Percentiles rank a stretch among this genome's conserved stretches.
phyloP scores from a whole-genome alignment of 2,113 vertebrate species.

The Raphicerus campestris region DNA sequence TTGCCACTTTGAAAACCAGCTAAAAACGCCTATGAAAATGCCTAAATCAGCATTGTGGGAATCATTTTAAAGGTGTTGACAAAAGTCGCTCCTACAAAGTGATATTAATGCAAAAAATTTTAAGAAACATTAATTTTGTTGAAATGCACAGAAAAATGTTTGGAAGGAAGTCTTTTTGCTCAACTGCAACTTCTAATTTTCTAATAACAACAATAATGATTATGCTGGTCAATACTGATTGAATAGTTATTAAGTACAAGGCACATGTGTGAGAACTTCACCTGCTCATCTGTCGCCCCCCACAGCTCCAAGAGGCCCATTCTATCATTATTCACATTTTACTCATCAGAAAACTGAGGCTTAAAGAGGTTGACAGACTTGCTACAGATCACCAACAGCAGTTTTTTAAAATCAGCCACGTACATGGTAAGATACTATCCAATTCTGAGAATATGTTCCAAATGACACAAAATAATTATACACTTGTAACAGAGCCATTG shows the following conservation, averaged over 20 bases:
- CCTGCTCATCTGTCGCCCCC: no score
- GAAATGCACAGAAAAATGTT: not conserved
- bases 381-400: not conserved
- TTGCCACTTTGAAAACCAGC: conserved; percentile 52
- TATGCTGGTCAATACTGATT: no score
- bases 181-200: not conserved
- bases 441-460: not conserved
- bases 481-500: not conserved
- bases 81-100: conserved; percentile 32
- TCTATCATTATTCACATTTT: not conserved
- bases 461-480: not conserved
- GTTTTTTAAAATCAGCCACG: not conserved
- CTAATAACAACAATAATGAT: not conserved
- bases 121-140: conserved; percentile 2
- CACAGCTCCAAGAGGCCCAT: not conserved
- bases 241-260: accelerated
- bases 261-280: accelerated
- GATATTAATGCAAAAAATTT: conserved; percentile 42
- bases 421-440: not conserved
- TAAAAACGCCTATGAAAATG: conserved; percentile 54
- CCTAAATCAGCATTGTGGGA: conserved; percentile 61
- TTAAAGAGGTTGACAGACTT: not conserved
- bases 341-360: not conserved
- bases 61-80: conserved; percentile 45
- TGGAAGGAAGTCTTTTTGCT: not conserved